phyloP scores from a whole-genome alignment of 2,888 invertebrate species.

The Pseudococcus jackbeardsleyi region DNA sequence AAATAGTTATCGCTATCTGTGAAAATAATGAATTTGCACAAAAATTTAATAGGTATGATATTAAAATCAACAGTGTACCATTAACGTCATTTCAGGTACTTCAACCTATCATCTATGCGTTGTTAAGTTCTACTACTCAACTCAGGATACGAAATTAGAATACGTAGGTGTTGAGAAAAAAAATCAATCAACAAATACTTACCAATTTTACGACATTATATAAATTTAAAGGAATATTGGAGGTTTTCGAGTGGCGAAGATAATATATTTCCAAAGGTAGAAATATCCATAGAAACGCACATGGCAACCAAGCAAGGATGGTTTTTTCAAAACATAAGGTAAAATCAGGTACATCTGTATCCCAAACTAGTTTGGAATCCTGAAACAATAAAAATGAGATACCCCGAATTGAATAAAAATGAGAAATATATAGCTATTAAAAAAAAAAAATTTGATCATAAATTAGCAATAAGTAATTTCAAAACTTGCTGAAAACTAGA shows the following conservation, averaged over 20 bases:
- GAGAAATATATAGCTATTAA: no score
- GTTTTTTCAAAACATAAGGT: constrained; percentile 94
- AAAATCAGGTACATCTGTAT: constrained; percentile 85
- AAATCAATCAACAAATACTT: constrained; percentile 64
- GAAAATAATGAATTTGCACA: constrained; percentile 49
- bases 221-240: constrained; percentile 81
- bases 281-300: constrained; percentile 84
- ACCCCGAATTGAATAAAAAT: no score
- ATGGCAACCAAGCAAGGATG: constrained; percentile 89
- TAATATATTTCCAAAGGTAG: constrained; percentile 82
- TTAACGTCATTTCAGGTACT: no score
- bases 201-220: constrained; percentile 80
- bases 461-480: no score
- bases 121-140: no score
- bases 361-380: constrained; percentile 84
- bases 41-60: no score
- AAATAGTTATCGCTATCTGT: constrained; percentile 73
- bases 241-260: constrained; percentile 81
- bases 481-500: no score
- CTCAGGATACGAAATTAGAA: no score
- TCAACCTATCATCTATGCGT: no score
- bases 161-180: background rate
- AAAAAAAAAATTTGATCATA: no score
- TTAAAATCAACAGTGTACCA: no score
- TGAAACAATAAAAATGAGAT: constrained; percentile 70